Percentiles rank a stretch among this genome's conserved stretches.
Conservation (phyloP, 1,140 invertebrate species). For the Neodiprion fabricii region DNA sequence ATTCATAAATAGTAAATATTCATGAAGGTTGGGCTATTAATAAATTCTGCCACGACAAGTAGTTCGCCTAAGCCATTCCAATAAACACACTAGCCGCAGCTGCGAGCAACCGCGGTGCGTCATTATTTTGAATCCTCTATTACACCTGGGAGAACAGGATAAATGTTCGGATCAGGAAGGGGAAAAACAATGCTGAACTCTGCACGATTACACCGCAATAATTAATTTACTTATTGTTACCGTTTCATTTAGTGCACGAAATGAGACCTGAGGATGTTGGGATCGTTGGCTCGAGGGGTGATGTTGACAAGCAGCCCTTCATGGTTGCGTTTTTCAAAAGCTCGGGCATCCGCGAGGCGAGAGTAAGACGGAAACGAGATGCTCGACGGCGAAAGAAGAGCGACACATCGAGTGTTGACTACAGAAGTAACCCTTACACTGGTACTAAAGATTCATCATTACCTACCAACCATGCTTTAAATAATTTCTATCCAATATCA, state of each 20-base stretch:
- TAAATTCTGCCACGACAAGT: constrained; percentile 32
- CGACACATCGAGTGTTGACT: constrained; percentile 55
- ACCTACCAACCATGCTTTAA: constrained; percentile 20
- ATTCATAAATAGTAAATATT: constrained; percentile 53
- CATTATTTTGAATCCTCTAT: neutral
- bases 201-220: constrained; percentile 20
- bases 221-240: constrained; percentile 30
- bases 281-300: constrained; percentile 75
- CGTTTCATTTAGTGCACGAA: constrained; percentile 71
- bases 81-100: constrained; percentile 32
- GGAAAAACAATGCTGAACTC: neutral
- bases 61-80: constrained; percentile 34
- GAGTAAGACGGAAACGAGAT: constrained; percentile 57
- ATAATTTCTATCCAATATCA: too few relatives aligned
- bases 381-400: constrained; percentile 64
- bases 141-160: neutral
- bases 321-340: constrained; percentile 86
- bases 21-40: constrained; percentile 55
- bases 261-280: constrained; percentile 84
- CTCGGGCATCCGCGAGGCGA: constrained; percentile 60
- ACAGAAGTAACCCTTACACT: constrained; percentile 66
- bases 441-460: constrained; percentile 50
- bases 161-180: too few relatives aligned
- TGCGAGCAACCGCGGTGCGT: constrained; percentile 1
- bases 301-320: constrained; percentile 86